Percentiles rank a stretch among this genome's conserved stretches.
Evolutionary conservation across 2,113 vertebrate species (phyloP).

Genomic region (Tylochromis polylepis): DNA sequence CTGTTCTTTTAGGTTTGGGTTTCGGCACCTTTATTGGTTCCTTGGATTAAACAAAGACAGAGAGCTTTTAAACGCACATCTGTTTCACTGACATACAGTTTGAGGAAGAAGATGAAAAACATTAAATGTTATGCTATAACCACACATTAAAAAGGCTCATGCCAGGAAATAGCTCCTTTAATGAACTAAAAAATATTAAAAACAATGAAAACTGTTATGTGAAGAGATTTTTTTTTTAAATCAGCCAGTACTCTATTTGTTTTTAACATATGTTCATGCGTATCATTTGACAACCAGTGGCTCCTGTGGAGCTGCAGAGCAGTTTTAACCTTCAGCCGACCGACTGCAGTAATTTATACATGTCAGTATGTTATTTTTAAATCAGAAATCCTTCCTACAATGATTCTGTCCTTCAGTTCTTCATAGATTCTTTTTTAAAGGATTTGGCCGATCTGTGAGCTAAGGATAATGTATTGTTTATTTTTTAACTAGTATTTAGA

Average conservation of each 20-base stretch:
- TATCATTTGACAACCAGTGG: background rate
- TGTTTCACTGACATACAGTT: background rate
- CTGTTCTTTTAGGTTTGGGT: slow-evolving; percentile 80
- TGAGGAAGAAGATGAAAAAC: background rate
- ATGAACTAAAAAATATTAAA: background rate
- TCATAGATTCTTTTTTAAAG: background rate
- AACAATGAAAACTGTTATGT: background rate
- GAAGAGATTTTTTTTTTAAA: background rate
- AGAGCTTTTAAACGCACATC: background rate
- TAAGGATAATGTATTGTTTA: background rate
- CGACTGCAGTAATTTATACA: background rate
- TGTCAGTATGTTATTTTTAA: background rate
- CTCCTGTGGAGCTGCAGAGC: background rate
- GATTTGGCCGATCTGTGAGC: background rate
- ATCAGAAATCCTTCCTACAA: background rate
- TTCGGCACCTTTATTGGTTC: slow-evolving; percentile 86
- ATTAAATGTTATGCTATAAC: background rate
- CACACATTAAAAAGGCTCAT: background rate
- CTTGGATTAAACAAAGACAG: slow-evolving; percentile 56
- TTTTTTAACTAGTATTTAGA: background rate
- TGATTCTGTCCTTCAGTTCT: background rate
- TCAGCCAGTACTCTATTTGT: background rate
- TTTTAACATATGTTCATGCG: background rate
- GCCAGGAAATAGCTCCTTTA: background rate
- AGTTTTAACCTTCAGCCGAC: background rate